Percentiles rank a stretch among this genome's conserved stretches.
These are phyloP conservation scores for Phenganax subtilis DNA, from an alignment of 92 coral and sea anemone species.

Conservation along the genomic window DNA sequence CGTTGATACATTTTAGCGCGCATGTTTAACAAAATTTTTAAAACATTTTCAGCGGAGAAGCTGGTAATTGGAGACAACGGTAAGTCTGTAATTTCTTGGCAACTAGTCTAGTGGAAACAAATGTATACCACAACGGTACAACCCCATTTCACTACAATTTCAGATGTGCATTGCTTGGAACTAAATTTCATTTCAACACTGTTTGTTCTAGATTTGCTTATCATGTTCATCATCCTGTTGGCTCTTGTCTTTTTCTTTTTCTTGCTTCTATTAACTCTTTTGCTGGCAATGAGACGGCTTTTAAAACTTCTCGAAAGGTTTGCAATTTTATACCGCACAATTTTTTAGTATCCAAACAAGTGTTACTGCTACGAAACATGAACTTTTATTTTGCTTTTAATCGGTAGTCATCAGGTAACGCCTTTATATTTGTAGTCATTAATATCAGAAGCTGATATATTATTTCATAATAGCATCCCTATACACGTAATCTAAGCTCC, in stretches of 20 bases:
- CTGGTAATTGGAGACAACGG: slow-evolving; percentile 34
- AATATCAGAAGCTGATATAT: too few species aligned
- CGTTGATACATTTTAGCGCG: not conserved
- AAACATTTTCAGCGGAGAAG: slow-evolving; percentile 9
- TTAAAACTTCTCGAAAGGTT: slow-evolving; percentile 33
- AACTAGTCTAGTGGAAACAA: not conserved
- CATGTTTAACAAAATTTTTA: not conserved
- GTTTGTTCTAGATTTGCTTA: slow-evolving; percentile 24
- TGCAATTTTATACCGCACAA: not conserved
- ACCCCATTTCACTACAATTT: too few species aligned
- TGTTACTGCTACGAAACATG: not conserved
- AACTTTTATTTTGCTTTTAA: too few species aligned
- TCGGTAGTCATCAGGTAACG: too few species aligned
- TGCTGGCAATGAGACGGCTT: slow-evolving; percentile 35
- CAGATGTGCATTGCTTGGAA: not conserved
- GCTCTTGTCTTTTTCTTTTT: slow-evolving; percentile 27
- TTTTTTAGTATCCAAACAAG: too few species aligned
- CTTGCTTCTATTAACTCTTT: slow-evolving; percentile 22
- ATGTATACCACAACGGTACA: not conserved
- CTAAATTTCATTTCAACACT: not conserved
- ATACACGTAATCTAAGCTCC: too few species aligned
- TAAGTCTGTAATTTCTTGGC: not conserved
- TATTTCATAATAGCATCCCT: not conserved
- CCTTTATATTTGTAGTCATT: too few species aligned
- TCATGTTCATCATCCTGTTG: slow-evolving; percentile 35